Conservation (phyloP, 1,140 invertebrate species). For the Dreissena rostriformis region DNA sequence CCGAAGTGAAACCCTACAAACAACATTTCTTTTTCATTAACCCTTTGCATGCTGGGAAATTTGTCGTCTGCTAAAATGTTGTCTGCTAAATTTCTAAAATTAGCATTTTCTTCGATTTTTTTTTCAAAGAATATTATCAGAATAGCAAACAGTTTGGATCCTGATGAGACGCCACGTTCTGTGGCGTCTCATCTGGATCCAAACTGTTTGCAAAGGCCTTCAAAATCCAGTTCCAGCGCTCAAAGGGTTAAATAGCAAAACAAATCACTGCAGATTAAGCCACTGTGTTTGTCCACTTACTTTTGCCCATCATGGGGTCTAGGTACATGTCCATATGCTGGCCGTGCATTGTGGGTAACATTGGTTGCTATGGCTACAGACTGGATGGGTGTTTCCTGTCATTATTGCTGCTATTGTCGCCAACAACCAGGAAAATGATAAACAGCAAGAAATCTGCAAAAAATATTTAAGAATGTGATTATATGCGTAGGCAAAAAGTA, state of each 20-base stretch:
- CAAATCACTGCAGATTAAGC: not conserved
- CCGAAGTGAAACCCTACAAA: no score
- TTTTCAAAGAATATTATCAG: no score
- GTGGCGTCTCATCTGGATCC: no score
- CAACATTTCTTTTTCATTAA: no score
- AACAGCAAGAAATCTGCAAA: not conserved
- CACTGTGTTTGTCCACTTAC: not conserved
- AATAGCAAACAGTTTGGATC: no score
- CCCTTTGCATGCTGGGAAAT: no score
- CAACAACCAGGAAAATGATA: slow-evolving; percentile 4
- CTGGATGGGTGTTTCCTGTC: slow-evolving; percentile 1
- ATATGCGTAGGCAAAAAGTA: not conserved
- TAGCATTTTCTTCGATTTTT: no score
- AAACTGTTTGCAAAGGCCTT: no score
- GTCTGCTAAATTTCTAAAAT: no score
- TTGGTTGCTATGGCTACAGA: slow-evolving; percentile 12
- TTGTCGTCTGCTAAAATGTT: no score
- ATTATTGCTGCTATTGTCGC: slow-evolving; percentile 1
- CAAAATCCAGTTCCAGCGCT: no score
- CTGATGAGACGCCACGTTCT: no score
- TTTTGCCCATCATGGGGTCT: slow-evolving; percentile 48
- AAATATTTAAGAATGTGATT: not conserved
- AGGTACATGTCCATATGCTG: slow-evolving; percentile 45
- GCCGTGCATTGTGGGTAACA: slow-evolving; percentile 29
- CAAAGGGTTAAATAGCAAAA: not conserved